Base-by-base conservation (phyloP, 2,113 vertebrate species). In the Psittacus erithacus region DNA sequence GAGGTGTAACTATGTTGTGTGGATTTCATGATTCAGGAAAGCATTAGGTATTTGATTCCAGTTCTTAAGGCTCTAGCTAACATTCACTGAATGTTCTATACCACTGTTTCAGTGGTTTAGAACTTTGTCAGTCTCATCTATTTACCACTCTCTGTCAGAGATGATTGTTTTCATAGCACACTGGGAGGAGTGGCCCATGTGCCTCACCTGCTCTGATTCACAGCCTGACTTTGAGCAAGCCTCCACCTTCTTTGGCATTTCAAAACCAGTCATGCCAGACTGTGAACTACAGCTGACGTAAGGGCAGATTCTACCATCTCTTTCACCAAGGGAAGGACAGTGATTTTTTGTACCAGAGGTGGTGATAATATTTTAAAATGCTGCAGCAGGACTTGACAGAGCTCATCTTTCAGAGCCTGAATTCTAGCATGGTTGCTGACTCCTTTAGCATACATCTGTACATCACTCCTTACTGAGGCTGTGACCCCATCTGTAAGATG, bases 321-420 rank as follows among this genome's bases (percentile, higher is more conserved):
- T 31, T 78, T 92, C 55, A 64, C 73, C 76, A 22, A 38, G 35
- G 83, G 77, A 86, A 95, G 68, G 50, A 78, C 0, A 1, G 65
- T 64, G 74, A 47, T 81, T 65, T 65, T 95, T 93, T 82, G 65
- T 78, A 82, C 89, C 27, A 52, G 50, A 44, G 47, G 20, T 43
- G 47, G 39, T 84, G 69, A 59, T 95, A 50, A 64, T 93, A 86
- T 92, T 96, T 93, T 64, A 68, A 92, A 91, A 88, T 71, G 46
- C 79, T 92, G 82, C 80, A 75, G 92, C 38, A 55, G 81, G 81
- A 75, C 69, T 91, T 91, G 88, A 85, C 92, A 93, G 76, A 90
- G 49, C 91, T 91, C 75, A 92, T 95, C 86, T 81, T 92, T 93
- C 89, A 86, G 77, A 84, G 69, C 80, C 73, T 83, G 68, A 78